Evolutionary conservation across 2,888 invertebrate genomes (phyloP), one percentile per base, ranked within the genome.

Genomic region (Proisotoma minuta): DNA sequence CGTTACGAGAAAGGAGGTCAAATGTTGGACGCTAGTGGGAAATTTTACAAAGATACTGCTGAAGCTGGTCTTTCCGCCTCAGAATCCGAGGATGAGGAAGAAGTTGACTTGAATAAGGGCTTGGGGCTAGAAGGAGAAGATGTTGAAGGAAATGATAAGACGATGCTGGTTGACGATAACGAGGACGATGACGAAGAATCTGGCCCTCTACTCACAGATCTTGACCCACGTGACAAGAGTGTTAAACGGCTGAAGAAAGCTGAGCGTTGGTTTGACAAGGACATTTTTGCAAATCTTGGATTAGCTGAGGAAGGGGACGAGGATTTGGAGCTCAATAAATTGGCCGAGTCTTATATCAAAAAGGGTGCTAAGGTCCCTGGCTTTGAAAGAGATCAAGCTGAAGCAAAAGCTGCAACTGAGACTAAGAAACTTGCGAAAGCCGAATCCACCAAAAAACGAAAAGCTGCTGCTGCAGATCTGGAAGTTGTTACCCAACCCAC

Each of bases 231-330:
- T 2, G 87, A 88, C 69, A 87, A 87, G 66, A 84, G 86, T 57
- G 84, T 87, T 3, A 87, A 85, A 73, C 83, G 86, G 20, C 82
- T 85, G 18, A 85, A 87, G 73, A 89, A 90, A 76, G 91, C 91
- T 0, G 85, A 91, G 73, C 79, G 91, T 29, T 93, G 93, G 91
- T 91, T 91, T 78, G 87, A 91, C 75, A 87, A 91, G 77, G 91
- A 91, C 67, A 83, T 84, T 71, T 88, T 93, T 70, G 87, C 89
- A 76, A 84, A 88, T 74, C 78, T 93, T 22, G 65, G 59, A n/a
- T 5, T 18, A 15, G 85, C 88, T 70, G 84, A 86, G 64, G 91
- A 91, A 61, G 87, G 87, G 50, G 93, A 92, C 76, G 93, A 91
- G 77, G 92, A 92, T 72, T 84, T 83, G 24, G 95, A 95, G 79